Percentiles rank a stretch among this genome's conserved stretches.
Conservation (phyloP, 1,140 invertebrate species). For the Trichogramma pretiosum region DNA sequence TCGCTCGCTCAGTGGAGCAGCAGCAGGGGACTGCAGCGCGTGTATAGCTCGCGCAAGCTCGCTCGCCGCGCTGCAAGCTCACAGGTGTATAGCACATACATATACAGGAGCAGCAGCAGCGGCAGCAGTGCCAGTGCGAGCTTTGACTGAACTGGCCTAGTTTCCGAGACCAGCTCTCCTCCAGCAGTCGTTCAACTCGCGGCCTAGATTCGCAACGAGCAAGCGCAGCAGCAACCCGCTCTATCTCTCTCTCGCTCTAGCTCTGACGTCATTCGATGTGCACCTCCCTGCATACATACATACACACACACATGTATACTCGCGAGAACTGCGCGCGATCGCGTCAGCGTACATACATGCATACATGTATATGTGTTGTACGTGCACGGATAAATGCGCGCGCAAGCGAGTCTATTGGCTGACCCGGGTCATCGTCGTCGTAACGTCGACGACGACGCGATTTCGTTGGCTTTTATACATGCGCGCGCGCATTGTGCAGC, state of each 20-base stretch:
- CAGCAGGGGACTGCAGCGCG: too few relatives aligned
- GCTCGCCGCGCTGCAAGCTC: too few relatives aligned
- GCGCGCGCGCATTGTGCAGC: too few relatives aligned
- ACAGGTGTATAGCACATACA: too few relatives aligned
- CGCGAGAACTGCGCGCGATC: slow-evolving; percentile 15
- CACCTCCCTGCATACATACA: slow-evolving; percentile 14
- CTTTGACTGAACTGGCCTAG: slow-evolving; percentile 16
- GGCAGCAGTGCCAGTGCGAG: neutral
- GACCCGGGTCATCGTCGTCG: too few relatives aligned
- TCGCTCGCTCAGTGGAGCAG: neutral
- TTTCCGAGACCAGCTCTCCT: slow-evolving; percentile 32
- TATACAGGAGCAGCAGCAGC: too few relatives aligned
- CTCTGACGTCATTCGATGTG: slow-evolving; percentile 13
- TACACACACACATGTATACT: slow-evolving; percentile 16
- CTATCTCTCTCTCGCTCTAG: slow-evolving; percentile 4
- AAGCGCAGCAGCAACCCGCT: too few relatives aligned
- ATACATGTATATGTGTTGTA: too few relatives aligned
- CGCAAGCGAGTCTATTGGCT: too few relatives aligned
- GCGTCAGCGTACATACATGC: slow-evolving; percentile 11
- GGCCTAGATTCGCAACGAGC: slow-evolving; percentile 40
- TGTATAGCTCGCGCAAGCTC: too few relatives aligned
- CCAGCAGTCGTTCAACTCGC: slow-evolving; percentile 43
- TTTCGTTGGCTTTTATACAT: too few relatives aligned
- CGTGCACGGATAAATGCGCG: neutral
- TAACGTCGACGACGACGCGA: too few relatives aligned